Percentiles rank a stretch among this genome's conserved stretches.
Conservation (phyloP, 1,140 invertebrate genomes). For the Conus ventricosus region DNA sequence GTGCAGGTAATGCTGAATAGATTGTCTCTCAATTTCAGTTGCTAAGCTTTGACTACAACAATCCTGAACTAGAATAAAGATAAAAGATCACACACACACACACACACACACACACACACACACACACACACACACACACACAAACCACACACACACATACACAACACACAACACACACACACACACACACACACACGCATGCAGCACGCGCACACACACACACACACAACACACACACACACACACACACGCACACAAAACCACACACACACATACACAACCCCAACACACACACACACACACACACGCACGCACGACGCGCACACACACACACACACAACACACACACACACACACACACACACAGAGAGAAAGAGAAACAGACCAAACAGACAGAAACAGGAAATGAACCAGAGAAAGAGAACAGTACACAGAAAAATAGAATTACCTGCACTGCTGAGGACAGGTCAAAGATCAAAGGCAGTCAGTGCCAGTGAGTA, state of each 20-base stretch:
- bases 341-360: neutral
- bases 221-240: neutral
- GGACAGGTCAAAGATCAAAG: neutral
- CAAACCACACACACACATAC: neutral
- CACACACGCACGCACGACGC: neutral
- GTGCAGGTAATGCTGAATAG: too few species aligned
- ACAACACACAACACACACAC: neutral
- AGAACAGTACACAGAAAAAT: neutral
- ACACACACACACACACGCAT: neutral
- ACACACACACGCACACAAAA: neutral
- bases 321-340: neutral
- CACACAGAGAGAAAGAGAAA: neutral
- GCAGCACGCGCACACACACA: neutral
- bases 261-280: neutral
- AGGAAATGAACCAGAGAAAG: neutral
- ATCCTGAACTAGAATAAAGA: too few species aligned
- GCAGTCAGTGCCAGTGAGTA: too few species aligned
- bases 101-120: neutral
- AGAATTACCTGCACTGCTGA: neutral
- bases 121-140: neutral
- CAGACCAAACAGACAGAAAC: neutral
- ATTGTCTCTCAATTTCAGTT: too few species aligned
- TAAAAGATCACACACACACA: too few species aligned
- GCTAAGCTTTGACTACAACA: too few species aligned
- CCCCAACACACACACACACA: conserved; percentile 7